Evolutionary conservation across 2,888 invertebrate species (phyloP).

Genomic region (Cyaniris semiargus): DNA sequence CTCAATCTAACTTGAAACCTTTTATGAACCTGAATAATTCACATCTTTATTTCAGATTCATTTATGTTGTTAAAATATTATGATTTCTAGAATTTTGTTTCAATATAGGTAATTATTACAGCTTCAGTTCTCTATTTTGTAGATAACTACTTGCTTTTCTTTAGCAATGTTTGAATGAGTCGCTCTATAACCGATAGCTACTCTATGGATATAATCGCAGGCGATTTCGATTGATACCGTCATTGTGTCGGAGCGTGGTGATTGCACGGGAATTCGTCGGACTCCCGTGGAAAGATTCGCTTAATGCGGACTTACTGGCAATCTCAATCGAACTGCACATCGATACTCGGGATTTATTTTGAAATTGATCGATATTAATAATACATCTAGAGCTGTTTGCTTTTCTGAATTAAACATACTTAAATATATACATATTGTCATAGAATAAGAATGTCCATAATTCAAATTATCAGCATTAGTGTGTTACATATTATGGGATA

Average conservation of each 20-base stretch:
- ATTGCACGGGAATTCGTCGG: slow-evolving; percentile 56
- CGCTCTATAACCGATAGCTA: slow-evolving; percentile 35
- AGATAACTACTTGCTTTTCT: no score
- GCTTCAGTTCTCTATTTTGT: no score
- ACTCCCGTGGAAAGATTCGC: slow-evolving; percentile 48
- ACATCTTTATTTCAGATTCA: no score
- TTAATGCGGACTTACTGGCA: slow-evolving; percentile 45
- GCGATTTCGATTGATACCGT: slow-evolving; percentile 57
- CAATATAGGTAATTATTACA: no score
- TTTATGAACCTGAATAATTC: no score
- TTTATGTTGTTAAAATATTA: no score
- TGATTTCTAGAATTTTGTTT: no score
- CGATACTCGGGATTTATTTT: slow-evolving; percentile 40
- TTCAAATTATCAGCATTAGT: no score
- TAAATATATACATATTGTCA: neutral
- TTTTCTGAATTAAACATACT: neutral
- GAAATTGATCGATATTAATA: slow-evolving; percentile 35
- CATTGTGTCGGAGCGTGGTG: slow-evolving; percentile 56
- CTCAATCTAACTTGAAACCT: no score
- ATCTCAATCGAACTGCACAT: slow-evolving; percentile 42
- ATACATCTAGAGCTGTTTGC: neutral
- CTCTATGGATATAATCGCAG: slow-evolving; percentile 51
- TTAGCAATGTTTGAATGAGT: neutral
- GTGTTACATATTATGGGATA: no score
- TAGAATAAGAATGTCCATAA: neutral